phyloP scores from a whole-genome alignment of 2,113 vertebrate species.

The Scophthalmus maximus region DNA sequence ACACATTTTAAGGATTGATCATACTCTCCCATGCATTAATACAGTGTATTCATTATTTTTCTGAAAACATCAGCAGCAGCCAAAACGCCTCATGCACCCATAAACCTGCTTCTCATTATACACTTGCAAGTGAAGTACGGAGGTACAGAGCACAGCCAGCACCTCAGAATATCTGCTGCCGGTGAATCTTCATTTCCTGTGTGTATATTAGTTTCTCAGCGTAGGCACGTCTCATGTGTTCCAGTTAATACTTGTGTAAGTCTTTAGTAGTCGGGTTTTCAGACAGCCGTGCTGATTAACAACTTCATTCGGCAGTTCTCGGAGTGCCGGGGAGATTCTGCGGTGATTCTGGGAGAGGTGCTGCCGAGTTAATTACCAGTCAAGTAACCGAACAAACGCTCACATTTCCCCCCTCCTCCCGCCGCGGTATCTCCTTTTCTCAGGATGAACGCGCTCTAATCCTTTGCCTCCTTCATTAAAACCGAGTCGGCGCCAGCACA shows the following conservation, averaged over 20 bases:
- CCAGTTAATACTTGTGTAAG: slow-evolving; percentile 12
- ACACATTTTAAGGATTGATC: not conserved
- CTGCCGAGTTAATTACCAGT: slow-evolving; percentile 45
- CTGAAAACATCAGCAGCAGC: not conserved
- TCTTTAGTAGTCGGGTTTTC: not conserved
- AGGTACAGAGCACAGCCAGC: not conserved
- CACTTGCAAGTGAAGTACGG: not conserved
- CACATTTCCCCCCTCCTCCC: not conserved
- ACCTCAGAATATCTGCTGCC: not conserved
- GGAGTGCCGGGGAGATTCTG: slow-evolving; percentile 19
- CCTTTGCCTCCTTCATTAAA: slow-evolving; percentile 53
- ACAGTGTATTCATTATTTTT: not conserved
- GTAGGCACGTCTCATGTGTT: not conserved
- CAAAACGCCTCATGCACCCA: not conserved
- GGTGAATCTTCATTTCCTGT: too few species aligned
- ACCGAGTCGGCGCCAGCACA: not conserved
- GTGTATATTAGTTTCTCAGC: not conserved
- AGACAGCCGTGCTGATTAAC: slow-evolving; percentile 18
- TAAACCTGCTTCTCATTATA: not conserved
- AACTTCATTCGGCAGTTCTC: not conserved
- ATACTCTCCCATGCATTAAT: not conserved
- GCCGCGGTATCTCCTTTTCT: not conserved
- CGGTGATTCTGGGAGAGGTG: slow-evolving; percentile 4
- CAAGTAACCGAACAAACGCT: slow-evolving; percentile 23
- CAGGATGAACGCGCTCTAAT: slow-evolving; percentile 42